Percentiles rank a stretch among this genome's conserved stretches.
Conservation (phyloP, 2,113 vertebrate genomes). For the Oreochromis spilurus region DNA sequence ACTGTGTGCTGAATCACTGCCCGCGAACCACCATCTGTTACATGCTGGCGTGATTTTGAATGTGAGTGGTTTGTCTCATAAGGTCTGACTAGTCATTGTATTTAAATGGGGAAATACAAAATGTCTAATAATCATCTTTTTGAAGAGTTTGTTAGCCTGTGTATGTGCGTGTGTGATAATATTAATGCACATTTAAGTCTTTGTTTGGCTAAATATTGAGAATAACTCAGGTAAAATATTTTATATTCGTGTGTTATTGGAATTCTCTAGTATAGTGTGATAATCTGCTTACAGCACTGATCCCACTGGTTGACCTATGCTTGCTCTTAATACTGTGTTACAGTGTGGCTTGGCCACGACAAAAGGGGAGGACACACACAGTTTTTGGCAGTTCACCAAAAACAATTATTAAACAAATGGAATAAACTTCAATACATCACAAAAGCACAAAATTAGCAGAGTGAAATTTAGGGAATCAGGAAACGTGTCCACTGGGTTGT, state of each 20-base stretch:
- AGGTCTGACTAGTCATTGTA: background rate
- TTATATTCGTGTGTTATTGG: background rate
- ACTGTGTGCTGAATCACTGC: background rate
- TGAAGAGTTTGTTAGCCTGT: background rate
- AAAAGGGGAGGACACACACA: background rate
- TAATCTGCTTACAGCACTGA: background rate
- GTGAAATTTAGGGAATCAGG: background rate
- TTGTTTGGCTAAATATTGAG: background rate
- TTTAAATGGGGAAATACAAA: background rate
- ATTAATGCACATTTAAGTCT: background rate
- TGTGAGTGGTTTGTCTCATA: background rate
- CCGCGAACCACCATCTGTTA: slow-evolving; percentile 4
- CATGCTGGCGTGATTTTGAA: background rate
- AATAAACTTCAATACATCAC: background rate
- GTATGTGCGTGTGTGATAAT: background rate
- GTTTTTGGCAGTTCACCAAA: background rate
- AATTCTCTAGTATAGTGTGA: background rate
- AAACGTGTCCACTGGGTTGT: background rate
- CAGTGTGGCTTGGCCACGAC: background rate
- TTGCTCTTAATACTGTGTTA: background rate
- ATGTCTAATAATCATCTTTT: background rate
- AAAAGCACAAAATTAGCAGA: background rate
- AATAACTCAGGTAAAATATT: background rate
- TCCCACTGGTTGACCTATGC: background rate
- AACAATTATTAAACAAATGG: background rate